phyloP scores from a whole-genome alignment of 2,797 vertebrate genomes.

The Sebastes taczanowskii region DNA sequence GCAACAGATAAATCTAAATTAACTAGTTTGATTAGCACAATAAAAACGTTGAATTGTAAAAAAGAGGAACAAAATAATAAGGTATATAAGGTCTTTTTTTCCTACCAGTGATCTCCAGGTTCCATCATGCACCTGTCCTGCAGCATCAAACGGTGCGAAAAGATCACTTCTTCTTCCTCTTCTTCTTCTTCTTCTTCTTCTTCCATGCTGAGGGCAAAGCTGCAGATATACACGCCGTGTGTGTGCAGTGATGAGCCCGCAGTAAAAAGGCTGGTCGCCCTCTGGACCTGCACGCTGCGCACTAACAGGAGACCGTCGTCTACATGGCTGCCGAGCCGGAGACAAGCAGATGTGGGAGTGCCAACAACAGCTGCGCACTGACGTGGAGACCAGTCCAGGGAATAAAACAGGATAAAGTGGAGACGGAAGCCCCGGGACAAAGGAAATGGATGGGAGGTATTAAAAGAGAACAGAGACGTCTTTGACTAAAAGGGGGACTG shows the following conservation, averaged over 20 bases:
- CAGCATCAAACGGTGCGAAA: constrained; percentile 27
- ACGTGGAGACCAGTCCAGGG: constrained; percentile 28
- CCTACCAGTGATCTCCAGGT: constrained; percentile 36
- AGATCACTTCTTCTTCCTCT: background rate
- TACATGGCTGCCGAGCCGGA: constrained; percentile 50
- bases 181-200: background rate
- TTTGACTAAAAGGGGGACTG: constrained; percentile 27
- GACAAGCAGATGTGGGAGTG: constrained; percentile 67
- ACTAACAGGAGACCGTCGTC: constrained; percentile 28
- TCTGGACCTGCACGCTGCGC: constrained; percentile 1
- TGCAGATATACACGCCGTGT: background rate
- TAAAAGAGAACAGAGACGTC: constrained; percentile 57
- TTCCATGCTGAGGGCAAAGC: background rate
- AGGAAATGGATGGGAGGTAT: constrained; percentile 37
- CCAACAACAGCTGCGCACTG: constrained; percentile 68
- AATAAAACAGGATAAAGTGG: constrained; percentile 26
- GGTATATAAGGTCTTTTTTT: rapidly evolving
- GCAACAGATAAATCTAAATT: background rate
- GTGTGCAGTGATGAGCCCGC: background rate
- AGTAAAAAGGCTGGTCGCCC: background rate
- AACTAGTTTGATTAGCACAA: background rate
- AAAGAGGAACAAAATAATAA: background rate
- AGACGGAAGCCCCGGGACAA: constrained; percentile 59
- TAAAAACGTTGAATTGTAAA: background rate
- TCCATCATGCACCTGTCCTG: constrained; percentile 38